Percentiles rank a stretch among this genome's conserved stretches.
Conservation (phyloP, 2,113 vertebrate species). For the Daboia siamensis region DNA sequence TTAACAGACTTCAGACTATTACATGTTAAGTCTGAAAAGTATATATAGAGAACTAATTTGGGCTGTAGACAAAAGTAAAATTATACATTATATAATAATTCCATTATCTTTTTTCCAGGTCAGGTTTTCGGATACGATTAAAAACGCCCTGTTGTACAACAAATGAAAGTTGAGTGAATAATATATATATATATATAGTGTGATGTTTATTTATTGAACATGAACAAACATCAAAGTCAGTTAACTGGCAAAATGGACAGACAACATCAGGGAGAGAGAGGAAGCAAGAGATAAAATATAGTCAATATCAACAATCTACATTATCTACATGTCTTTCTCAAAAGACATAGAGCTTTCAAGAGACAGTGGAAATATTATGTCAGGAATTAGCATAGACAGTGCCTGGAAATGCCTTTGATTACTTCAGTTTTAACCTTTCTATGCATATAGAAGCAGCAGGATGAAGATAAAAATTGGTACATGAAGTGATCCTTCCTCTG, state of each 20-base stretch:
- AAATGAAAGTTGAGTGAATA: neutral
- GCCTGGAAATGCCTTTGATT: neutral
- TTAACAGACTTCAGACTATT: neutral
- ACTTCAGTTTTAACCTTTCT: neutral
- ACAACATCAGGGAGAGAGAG: neutral
- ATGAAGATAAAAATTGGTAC: neutral
- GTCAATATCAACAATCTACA: neutral
- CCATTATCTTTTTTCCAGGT: neutral
- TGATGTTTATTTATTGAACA: neutral
- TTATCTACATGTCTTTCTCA: neutral
- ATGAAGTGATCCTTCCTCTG: neutral
- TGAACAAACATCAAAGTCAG: neutral
- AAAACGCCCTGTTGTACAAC: neutral
- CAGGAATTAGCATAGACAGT: neutral
- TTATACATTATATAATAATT: neutral
- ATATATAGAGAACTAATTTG: neutral
- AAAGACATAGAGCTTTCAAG: neutral
- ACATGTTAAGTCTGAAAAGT: neutral
- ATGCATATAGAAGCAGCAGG: neutral
- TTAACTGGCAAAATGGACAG: neutral
- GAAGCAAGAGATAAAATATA: neutral
- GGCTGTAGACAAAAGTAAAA: neutral
- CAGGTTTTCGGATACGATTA: neutral
- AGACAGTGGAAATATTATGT: neutral
- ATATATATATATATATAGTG: neutral